Evolutionary conservation across 2,113 vertebrate species (phyloP).

Genomic region (Gobius niger): DNA sequence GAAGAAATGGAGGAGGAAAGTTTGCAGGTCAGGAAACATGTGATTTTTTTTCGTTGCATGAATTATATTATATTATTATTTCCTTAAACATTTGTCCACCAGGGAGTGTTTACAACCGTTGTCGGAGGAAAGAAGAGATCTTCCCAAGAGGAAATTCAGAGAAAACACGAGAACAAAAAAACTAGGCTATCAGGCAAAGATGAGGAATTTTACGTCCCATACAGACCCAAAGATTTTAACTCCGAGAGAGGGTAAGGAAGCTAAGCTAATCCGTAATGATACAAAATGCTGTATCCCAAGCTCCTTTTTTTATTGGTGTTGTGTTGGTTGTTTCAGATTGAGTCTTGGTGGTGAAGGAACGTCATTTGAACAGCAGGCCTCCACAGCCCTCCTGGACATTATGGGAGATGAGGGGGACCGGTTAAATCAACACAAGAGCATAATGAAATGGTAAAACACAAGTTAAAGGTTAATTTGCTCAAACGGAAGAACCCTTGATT

Average conservation of each 20-base stretch:
- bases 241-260: constrained; percentile 87
- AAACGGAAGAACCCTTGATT: too few relatives aligned
- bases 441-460: constrained; percentile 84
- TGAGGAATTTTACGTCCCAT: constrained; percentile 87
- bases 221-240: constrained; percentile 91
- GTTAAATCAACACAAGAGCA: constrained; percentile 78
- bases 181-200: constrained; percentile 64
- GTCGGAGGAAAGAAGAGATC: constrained; percentile 78
- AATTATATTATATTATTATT: neutral
- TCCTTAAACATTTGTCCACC: constrained; percentile 26
- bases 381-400: constrained; percentile 85
- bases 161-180: constrained; percentile 67
- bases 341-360: constrained; percentile 75
- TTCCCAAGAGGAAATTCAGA: constrained; percentile 11
- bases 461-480: neutral
- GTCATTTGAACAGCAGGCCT: constrained; percentile 88
- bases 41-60: neutral
- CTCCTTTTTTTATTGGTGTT: neutral
- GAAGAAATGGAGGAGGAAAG: constrained; percentile 49
- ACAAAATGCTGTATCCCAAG: neutral
- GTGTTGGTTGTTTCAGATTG: constrained; percentile 70
- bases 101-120: constrained; percentile 84
- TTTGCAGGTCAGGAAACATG: constrained; percentile 57
- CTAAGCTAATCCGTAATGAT: neutral
- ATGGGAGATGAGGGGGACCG: constrained; percentile 84